Base-by-base conservation (phyloP, 2,888 invertebrate species). In the Zygaena filipendulae region DNA sequence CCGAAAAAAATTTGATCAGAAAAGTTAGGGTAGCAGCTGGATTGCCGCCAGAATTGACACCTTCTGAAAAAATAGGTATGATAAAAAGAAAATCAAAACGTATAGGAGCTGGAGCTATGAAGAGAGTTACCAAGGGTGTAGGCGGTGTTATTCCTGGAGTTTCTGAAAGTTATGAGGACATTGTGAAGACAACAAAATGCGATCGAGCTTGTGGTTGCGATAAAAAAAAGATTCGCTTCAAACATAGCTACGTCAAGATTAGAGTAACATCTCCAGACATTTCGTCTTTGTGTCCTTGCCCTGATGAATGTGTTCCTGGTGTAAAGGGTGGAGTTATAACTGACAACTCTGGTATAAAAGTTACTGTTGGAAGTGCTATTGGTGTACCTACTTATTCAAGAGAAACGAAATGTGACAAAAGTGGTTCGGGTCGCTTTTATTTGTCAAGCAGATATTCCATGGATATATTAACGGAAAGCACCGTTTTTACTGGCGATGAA, bases 191-290 rank as follows among this genome's bases (percentile, higher is more conserved):
- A 3, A 60, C 59, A 12, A 67, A 50, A 10, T 68, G 68, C 41
- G 68, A 69, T 26, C 47, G 57, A 24, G 63, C 48, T 11, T 69
- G 69, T 38, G 69, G 68, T 3, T 67, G 68, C 42, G 64, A 66
- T 32, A 64, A 57, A 37, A 69, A 68, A 35, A 69, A 68, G 55
- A 67, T 69, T 22, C 49, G 54, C 47, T 70, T 70, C 39, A 69
- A 68, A 39, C 64, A 69, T 19, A 69, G 70, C 38, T 69, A 67
- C 19, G 55, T 69, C 1, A 68, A 68, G 45, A 69, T 70, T 33
- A 51, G 52, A 46, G 67, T 69, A 1, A 67, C 66, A 4, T 66
- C 68, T 9, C 69, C 70, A 6, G 68, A 69, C 27, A 59, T 68
- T 40, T 63, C 68, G 3, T 59, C 63, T 1, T 30, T 66, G 10